A percentile compares a stretch with the other conserved stretches of the same genome.
Evolutionary conservation across 2,113 vertebrate genomes (phyloP).

Genomic region (Poeciliopsis retropinna): DNA sequence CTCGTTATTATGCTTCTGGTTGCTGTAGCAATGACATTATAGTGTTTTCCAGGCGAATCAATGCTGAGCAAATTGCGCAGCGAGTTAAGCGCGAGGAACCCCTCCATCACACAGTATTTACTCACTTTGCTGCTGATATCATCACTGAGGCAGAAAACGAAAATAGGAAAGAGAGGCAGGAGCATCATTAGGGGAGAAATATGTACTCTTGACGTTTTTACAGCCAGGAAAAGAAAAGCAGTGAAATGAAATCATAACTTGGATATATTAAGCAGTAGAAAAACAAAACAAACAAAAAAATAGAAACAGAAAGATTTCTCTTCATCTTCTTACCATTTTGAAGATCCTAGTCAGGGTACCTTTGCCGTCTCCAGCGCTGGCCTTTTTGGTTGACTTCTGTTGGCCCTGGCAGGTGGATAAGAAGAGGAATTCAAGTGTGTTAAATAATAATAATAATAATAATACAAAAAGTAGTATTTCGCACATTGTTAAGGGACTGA

Average conservation of each 20-base stretch:
- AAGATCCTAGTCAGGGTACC: constrained; percentile 95
- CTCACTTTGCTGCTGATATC: constrained; percentile 74
- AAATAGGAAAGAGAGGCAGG: constrained; percentile 15
- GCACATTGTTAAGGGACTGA: background rate
- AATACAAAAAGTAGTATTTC: background rate
- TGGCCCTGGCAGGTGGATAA: constrained; percentile 63
- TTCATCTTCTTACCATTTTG: constrained; percentile 92
- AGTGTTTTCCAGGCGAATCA: constrained; percentile 44
- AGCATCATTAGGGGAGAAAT: constrained; percentile 22
- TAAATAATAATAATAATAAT: no score
- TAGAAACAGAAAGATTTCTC: background rate
- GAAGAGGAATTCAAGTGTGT: constrained; percentile 5
- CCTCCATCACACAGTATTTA: constrained; percentile 51
- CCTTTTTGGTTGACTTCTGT: constrained; percentile 86
- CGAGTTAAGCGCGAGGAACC: constrained; percentile 36
- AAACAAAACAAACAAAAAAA: background rate
- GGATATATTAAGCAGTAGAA: background rate
- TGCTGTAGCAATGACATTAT: constrained; percentile 54
- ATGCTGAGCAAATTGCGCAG: constrained; percentile 30
- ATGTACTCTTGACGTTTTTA: constrained; percentile 5
- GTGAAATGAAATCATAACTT: background rate
- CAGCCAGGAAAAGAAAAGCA: background rate
- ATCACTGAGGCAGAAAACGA: constrained; percentile 67
- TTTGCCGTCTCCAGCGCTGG: constrained; percentile 88
- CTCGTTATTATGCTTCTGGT: constrained; percentile 53